Percentiles rank a stretch among this genome's conserved stretches.
Evolutionary conservation across 2,888 invertebrate species (phyloP).

Genomic region (Euphydryas editha): DNA sequence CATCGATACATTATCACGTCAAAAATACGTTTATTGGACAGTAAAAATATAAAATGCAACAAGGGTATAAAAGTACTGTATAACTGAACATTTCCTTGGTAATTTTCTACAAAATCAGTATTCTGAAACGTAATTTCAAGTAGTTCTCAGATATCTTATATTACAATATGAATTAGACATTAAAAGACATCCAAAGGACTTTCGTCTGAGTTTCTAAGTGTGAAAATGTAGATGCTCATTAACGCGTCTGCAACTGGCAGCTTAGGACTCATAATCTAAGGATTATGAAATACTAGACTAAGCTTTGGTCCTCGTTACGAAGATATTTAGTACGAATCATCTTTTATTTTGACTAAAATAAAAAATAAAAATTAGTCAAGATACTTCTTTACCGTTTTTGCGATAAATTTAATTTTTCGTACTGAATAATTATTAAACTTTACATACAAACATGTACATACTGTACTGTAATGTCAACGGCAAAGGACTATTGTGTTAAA

Average conservation of each 20-base stretch:
- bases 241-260: conserved; percentile 21
- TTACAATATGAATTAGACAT: neutral
- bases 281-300: conserved; percentile 18
- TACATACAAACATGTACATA: too few species aligned
- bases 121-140: neutral
- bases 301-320: conserved; percentile 3
- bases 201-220: conserved; percentile 13
- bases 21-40: too few species aligned
- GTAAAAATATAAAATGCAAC: neutral
- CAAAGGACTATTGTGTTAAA: too few species aligned
- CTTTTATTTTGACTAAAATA: neutral
- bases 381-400: neutral
- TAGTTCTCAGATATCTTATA: neutral
- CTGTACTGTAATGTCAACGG: too few species aligned
- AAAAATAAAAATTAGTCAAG: too few species aligned
- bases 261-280: conserved; percentile 18
- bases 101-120: neutral
- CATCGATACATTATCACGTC: too few species aligned
- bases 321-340: neutral
- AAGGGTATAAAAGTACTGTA: neutral
- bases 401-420: too few species aligned
- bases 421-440: too few species aligned
- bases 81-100: neutral
- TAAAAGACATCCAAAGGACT: conserved; percentile 12
- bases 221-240: conserved; percentile 24